Base-by-base conservation (phyloP, 1,140 invertebrate genomes). In the Drosophila rhopaloa region DNA sequence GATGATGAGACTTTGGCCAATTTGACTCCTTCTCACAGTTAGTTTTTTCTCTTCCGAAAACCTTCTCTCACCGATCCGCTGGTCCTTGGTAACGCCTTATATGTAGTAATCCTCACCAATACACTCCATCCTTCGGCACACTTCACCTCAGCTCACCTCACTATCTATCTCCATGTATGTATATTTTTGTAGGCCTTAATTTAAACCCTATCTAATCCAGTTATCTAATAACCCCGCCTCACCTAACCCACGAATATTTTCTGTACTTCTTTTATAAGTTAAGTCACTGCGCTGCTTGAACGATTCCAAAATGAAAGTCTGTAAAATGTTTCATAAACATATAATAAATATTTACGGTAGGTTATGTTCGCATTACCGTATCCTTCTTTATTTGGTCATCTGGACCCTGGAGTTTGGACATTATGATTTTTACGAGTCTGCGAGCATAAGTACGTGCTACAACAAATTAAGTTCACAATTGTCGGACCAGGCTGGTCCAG, bases 241-340 rank as follows among this genome's bases (percentile, higher is more conserved):
- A 53, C 44, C 66, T 41, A 32, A 32, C 7, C 29, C 29, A 6
- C 6, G 8, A 32, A 32, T 32, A 59, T 60, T 76, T 70, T 79
- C 47, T 65, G 56, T 71, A 84, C 63, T 80, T 70, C 73, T 59
- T 41, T 43, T 59, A 66, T 83, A 83, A 80, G 63, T 77, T 76
- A 83, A 56, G 56, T 84, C 81, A 81, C 78, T 78, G 72, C 74
- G 75, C 81, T 71, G 78, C 78, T 86, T 86, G 56, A 88, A 88
- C 44, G 67, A 80, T 78, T 79, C 77, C 63, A 89, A 88, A 67
- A 81, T 60, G 81, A 90, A 89, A 89, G 84, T 89, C 84, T 89
- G 84, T 89, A 89, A 81, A 88, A 90, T 89, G 85, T 89, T 89
- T 84, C 84, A 88, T 81, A 89, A 89, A 90, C 84, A 89, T 79